Evolutionary conservation across 2,797 vertebrate genomes (phyloP).

Genomic region (Notolabrus celidotus): DNA sequence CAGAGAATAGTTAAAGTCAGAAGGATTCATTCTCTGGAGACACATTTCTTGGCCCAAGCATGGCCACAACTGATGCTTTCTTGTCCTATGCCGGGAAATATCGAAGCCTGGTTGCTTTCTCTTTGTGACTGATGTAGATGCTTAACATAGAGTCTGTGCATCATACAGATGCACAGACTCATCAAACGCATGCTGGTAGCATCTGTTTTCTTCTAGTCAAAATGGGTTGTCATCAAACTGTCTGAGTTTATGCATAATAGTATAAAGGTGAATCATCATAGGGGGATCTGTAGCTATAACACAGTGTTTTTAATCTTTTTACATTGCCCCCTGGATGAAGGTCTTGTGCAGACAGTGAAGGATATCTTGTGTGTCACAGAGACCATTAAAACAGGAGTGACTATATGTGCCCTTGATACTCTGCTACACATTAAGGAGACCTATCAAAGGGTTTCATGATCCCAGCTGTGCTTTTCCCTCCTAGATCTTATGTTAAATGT

Average conservation of each 20-base stretch:
- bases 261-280: too few relatives aligned
- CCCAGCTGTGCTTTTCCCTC: background rate
- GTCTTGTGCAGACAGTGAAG: too few relatives aligned
- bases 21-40: background rate
- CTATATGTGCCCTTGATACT: too few relatives aligned
- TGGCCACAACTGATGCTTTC: background rate
- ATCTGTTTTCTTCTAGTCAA: background rate
- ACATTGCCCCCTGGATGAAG: too few relatives aligned
- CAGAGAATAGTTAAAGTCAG: background rate
- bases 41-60: background rate
- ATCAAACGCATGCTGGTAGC: background rate
- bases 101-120: background rate
- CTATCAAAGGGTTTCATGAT: background rate
- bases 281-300: too few relatives aligned
- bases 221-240: background rate
- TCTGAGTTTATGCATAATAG: background rate
- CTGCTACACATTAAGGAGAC: background rate
- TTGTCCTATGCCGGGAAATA: background rate
- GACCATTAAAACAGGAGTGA: too few relatives aligned
- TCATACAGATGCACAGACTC: too few relatives aligned
- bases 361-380: too few relatives aligned
- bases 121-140: background rate
- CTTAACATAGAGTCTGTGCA: background rate
- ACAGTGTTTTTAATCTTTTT: too few relatives aligned
- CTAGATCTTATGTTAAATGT: background rate